These are phyloP conservation scores for Napeogenes inachia DNA, from an alignment of 2,888 invertebrate genomes.

Conservation along the genomic window DNA sequence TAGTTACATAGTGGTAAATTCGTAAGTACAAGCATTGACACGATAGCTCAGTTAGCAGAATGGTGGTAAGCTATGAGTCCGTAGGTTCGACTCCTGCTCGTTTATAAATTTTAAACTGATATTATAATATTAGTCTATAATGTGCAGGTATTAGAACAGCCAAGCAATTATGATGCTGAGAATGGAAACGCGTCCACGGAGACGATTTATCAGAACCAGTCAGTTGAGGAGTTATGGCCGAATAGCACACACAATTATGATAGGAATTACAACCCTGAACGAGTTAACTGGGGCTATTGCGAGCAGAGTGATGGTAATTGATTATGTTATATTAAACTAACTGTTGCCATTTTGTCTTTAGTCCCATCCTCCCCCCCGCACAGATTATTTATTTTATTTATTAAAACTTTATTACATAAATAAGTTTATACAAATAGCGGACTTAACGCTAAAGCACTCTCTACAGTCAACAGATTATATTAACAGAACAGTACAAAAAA, in stretches of 20 bases:
- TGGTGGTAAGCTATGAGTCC: too few species aligned
- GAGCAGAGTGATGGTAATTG: constrained; percentile 17
- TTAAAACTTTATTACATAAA: too few species aligned
- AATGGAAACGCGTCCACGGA: constrained; percentile 65
- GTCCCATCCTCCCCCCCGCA: not conserved
- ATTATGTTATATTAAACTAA: not conserved
- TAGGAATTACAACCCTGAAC: constrained; percentile 29
- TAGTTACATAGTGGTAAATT: too few species aligned
- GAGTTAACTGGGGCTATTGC: constrained; percentile 36
- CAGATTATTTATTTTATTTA: too few species aligned
- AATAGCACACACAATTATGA: constrained; percentile 34
- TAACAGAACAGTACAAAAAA: too few species aligned
- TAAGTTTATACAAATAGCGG: too few species aligned
- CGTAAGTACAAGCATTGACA: too few species aligned
- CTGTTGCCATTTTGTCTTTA: too few species aligned
- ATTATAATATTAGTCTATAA: not conserved
- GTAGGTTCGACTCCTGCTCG: not conserved
- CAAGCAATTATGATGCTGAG: constrained; percentile 54
- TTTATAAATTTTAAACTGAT: not conserved
- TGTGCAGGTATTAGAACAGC: constrained; percentile 60
- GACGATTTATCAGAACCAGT: constrained; percentile 55
- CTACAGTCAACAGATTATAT: too few species aligned
- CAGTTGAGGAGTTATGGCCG: constrained; percentile 43
- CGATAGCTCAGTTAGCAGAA: too few species aligned
- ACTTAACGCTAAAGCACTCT: too few species aligned